phyloP scores from a whole-genome alignment of 2,888 invertebrate species.

The Rhorus exstirpatorius region DNA sequence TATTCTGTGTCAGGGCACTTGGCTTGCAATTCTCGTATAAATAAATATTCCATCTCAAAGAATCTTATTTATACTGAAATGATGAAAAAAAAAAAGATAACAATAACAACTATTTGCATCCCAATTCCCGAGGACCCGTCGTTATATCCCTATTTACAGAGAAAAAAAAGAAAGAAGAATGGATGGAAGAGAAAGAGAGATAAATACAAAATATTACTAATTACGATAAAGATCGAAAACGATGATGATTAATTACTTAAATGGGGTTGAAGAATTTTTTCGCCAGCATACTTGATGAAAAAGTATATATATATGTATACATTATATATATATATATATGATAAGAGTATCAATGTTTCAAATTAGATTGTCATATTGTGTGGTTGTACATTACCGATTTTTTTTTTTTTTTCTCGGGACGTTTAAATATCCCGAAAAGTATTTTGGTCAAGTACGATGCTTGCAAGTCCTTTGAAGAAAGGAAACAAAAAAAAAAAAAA shows the following conservation, averaged over 20 bases:
- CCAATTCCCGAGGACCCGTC: slow-evolving; percentile 82
- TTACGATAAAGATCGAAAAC: slow-evolving; percentile 50
- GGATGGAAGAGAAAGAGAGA: slow-evolving; percentile 25
- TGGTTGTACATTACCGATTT: slow-evolving; percentile 64
- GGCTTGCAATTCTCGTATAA: slow-evolving; percentile 80
- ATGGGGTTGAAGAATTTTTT: slow-evolving; percentile 52
- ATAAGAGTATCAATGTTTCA: slow-evolving; percentile 63
- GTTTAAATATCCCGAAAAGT: slow-evolving; percentile 16
- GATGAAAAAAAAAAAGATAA: slow-evolving; percentile 14
- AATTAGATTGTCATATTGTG: slow-evolving; percentile 60
- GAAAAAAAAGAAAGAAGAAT: slow-evolving; percentile 41
- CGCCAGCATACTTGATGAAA: slow-evolving; percentile 48
- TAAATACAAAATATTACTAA: slow-evolving; percentile 60
- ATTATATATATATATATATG: slow-evolving; percentile 40
- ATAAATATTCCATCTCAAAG: slow-evolving; percentile 75
- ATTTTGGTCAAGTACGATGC: slow-evolving; percentile 39
- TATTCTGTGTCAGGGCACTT: slow-evolving; percentile 82
- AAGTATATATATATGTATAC: slow-evolving; percentile 52
- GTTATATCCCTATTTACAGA: slow-evolving; percentile 82
- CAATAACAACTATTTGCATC: slow-evolving; percentile 80
- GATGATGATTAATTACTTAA: slow-evolving; percentile 63
- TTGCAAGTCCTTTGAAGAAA: slow-evolving; percentile 20
- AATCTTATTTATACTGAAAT: slow-evolving; percentile 72
- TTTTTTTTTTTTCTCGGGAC: slow-evolving; percentile 2
- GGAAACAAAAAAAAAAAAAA: slow-evolving; percentile 1